These are phyloP conservation scores for Paramormyrops hopkinsi DNA, from an alignment of 2,797 vertebrate species.

Conservation along the genomic window DNA sequence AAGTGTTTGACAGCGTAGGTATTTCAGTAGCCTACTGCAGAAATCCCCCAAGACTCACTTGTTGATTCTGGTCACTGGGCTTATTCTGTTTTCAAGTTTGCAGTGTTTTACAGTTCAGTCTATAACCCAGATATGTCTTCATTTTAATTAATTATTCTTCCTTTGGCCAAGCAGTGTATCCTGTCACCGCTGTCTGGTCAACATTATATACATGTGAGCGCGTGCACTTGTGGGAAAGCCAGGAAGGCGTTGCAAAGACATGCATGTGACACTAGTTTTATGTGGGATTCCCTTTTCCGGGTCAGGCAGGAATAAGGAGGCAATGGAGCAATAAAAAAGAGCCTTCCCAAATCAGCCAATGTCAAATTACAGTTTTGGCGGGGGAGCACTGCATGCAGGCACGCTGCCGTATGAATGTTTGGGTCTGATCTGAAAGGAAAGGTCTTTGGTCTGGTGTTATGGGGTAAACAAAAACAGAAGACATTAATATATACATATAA, in stretches of 20 bases:
- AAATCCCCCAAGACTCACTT: constrained; percentile 9
- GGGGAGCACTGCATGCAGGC: neutral
- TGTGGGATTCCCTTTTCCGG: neutral
- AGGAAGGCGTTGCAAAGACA: neutral
- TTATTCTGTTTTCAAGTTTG: neutral
- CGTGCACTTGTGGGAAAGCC: neutral
- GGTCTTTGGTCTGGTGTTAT: neutral
- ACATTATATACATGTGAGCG: neutral
- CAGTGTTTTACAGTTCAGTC: neutral
- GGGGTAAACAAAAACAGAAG: neutral
- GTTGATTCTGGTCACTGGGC: neutral
- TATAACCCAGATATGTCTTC: constrained; percentile 22
- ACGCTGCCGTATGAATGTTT: neutral
- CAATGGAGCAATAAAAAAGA: neutral
- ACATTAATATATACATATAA: neutral
- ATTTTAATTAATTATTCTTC: constrained; percentile 4
- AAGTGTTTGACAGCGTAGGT: neutral
- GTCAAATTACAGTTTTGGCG: neutral
- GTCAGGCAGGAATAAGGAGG: neutral
- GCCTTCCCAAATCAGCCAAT: neutral
- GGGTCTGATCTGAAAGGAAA: neutral
- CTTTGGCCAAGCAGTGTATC: neutral
- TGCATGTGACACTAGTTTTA: neutral
- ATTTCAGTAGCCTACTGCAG: neutral
- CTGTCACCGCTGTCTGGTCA: neutral